Base-by-base conservation (phyloP, 2,888 invertebrate species). In the Dioctria rufipes region DNA sequence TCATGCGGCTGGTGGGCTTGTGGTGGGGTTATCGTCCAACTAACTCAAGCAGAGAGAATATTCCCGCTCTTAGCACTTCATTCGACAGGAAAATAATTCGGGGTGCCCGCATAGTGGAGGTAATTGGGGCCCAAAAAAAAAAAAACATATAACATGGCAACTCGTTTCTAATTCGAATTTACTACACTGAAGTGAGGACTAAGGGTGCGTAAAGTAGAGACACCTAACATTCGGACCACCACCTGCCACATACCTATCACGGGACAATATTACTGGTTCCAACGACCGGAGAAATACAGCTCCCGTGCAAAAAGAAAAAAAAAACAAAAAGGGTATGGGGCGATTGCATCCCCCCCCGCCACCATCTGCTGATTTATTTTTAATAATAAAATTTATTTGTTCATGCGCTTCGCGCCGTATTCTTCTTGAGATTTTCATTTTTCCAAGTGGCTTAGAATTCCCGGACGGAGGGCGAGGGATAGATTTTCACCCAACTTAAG, bases 341-440 rank as follows among this genome's bases (percentile, higher is more conserved):
- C 49, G 37, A 9, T n/a, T 40, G 8, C 51, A 43, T 9, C 42
- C n/a, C 4, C 40, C 61, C 8, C 25, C 46, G 9, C 54, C 42
- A 39, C 65, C 42, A 13, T 51, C 49, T 39, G 42, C 42, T 49
- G 25, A 25, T 58, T 66, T 78, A 66, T 54, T 81, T 73, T 82
- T 77, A 80, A 82, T 80, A 80, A 81, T 43, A 40, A 80, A 82
- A 82, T 82, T 82, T 78, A 81, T 82, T 81, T 69, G 78, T 73
- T 78, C 82, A 82, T 82, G 82, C 82, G 82, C 82, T 46, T 25
- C 61, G n/a, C 39, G 9, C 63, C 42, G 61, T 43, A 54, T 43
- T 40, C 61, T 25, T 60, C 60, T 13, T 13, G 37, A 37, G 66
- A 43, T 66, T 66, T 66, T 66, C 66, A 42, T 63, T 63, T 77